Evolutionary conservation across 2,888 invertebrate genomes (phyloP), one percentile per base, ranked within the genome.

Genomic region (Drosophila conformis): DNA sequence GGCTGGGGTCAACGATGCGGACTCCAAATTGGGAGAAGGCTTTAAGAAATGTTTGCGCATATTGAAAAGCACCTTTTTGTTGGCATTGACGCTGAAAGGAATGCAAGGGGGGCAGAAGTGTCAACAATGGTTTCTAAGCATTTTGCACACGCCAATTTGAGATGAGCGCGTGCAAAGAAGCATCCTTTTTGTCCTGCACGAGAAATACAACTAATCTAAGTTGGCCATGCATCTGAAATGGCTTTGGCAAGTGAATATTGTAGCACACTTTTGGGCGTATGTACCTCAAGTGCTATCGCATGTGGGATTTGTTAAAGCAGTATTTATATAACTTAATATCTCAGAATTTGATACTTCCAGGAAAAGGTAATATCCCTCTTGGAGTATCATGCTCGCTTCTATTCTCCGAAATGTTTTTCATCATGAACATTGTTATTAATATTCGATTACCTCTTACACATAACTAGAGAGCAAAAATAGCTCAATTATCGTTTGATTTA

Each of bases 11-110:
- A 70, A 40, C 29, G 33, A 31, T 35, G 63, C 49, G 13, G n/a
- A 64, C 13, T 40, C 31, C 27, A 49, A 51, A 61, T 27, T 6
- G 42, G 35, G 13, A 35, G 51, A 58, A 59, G 71, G 70, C 82
- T 84, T 87, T 84, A 87, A 83, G 87, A 62, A 79, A 72, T 68
- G 56, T 57, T 84, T 82, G 63, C 66, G 64, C 61, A 77, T 73
- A 68, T 66, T 67, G 59, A 58, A 68, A 51, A 67, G 46, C 62
- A 59, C 53, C 71, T 66, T 33, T 62, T 46, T 56, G 36, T 4
- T 42, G 60, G 33, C 69, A 83, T 70, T 77, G 69, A 79, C 36
- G 18, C 15, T 10, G 25, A 38, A 56, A 36, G 27, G 13, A 25
- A 25, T 53, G 15, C 5, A 8, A 10, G 13, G 2, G 2, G 25